Conservation (phyloP, 2,888 invertebrate species). For the Apamea monoglypha region DNA sequence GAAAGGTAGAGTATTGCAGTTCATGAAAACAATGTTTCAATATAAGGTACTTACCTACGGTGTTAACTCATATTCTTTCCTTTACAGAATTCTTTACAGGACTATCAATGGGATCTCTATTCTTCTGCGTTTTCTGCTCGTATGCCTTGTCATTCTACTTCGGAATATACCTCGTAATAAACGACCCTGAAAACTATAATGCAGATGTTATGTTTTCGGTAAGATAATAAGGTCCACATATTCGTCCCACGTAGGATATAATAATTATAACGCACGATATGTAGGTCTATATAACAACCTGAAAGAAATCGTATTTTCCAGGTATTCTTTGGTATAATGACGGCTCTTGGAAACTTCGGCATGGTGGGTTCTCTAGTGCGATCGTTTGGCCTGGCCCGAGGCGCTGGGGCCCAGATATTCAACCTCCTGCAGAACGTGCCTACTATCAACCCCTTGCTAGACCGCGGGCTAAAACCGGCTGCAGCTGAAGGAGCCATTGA, state of each 20-base stretch:
- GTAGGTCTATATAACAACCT: background rate
- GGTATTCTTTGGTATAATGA: slow-evolving; percentile 90
- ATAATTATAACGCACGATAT: background rate
- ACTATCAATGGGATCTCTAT: slow-evolving; percentile 92
- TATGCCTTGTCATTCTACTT: slow-evolving; percentile 95
- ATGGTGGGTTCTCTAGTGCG: slow-evolving; percentile 86
- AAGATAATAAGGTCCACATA: slow-evolving; percentile 69
- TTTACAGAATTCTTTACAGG: slow-evolving; percentile 90
- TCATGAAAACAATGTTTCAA: background rate
- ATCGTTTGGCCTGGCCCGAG: slow-evolving; percentile 93
- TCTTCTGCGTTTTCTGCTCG: slow-evolving; percentile 93
- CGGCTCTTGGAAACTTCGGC: slow-evolving; percentile 71
- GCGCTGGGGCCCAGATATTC: slow-evolving; percentile 94
- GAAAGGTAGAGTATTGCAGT: slow-evolving; percentile 79
- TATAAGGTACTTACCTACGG: background rate
- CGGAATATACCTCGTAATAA: slow-evolving; percentile 92
- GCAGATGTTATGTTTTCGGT: slow-evolving; percentile 92
- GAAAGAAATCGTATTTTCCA: slow-evolving; percentile 35
- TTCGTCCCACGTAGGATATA: background rate
- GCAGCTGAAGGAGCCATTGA: slow-evolving; percentile 91
- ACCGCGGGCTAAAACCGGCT: slow-evolving; percentile 90
- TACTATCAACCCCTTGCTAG: slow-evolving; percentile 92
- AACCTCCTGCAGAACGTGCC: slow-evolving; percentile 93
- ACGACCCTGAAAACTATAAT: slow-evolving; percentile 90
- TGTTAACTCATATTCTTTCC: slow-evolving; percentile 7